phyloP scores from a whole-genome alignment of 1,140 invertebrate genomes.

The Lutraria rhynchaena region DNA sequence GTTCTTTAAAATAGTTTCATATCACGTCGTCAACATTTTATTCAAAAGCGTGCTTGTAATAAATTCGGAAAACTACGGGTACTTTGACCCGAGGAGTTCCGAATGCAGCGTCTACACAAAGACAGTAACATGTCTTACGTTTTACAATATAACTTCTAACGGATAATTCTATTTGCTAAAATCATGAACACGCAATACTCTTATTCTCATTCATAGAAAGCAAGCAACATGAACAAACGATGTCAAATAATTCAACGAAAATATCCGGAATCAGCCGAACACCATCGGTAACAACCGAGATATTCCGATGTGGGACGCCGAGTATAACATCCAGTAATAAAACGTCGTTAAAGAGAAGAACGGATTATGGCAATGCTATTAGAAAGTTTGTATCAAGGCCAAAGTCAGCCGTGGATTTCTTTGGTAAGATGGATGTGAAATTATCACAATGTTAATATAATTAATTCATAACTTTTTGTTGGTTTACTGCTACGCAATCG shows the following conservation, averaged over 20 bases:
- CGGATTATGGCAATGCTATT: constrained; percentile 73
- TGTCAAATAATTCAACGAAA: neutral
- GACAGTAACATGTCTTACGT: no score
- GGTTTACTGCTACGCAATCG: no score
- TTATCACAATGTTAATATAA: constrained; percentile 3
- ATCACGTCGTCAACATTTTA: no score
- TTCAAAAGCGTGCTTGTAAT: no score
- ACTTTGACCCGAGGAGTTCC: no score
- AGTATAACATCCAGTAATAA: constrained; percentile 29
- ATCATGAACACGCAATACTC: no score
- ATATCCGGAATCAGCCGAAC: neutral
- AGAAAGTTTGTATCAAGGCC: constrained; percentile 68
- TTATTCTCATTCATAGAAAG: no score
- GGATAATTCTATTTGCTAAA: no score
- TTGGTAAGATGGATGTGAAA: constrained; percentile 69
- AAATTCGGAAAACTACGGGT: no score
- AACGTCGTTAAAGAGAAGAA: constrained; percentile 58
- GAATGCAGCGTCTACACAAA: no score
- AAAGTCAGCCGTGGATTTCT: constrained; percentile 69
- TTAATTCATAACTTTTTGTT: neutral
- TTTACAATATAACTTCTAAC: no score
- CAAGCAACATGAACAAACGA: neutral
- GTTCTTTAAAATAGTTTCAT: no score
- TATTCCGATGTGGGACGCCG: constrained; percentile 72
- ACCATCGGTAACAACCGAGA: neutral